Evolutionary conservation across 2,113 vertebrate species (phyloP), one percentile per base, ranked within the genome.

Genomic region (Chloropsis hardwickii): DNA sequence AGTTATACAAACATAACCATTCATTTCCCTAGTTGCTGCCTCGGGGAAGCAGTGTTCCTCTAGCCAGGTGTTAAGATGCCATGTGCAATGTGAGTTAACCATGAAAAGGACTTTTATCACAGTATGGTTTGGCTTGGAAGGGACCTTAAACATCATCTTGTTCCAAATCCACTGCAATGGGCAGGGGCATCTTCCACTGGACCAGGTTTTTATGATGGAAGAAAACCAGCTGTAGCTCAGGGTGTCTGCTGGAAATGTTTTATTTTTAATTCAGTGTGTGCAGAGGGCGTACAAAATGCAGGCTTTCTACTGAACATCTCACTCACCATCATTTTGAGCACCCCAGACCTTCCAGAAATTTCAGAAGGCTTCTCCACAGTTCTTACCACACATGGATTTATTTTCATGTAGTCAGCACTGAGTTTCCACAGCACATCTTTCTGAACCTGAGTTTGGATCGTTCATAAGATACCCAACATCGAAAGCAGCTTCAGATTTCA

Each of bases 1-100:
- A 94, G 73, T 81, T 72, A 87, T 5, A 50, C 51, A 67, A 96
- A 92, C 29, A 53, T 14, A 60, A 35, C 82, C 61, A 81, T 83
- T 85, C 74, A 45, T 87, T 92, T 95, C 92, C 79, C 4, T 1
- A 18, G 65, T 2, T 11, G 2, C 61, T 65, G 80, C 90, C 80
- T 62, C 6, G 3, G 72, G 86, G 72, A 86, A 92, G 91, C 80
- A 47, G 28, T 31, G 57, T 23, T 86, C 72, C 80, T 70, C 48
- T 3, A 58, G 56, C 33, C 86, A 84, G 83, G 77, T 83, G 81
- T 42, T 86, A 62, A 40, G 23, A 76, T 87, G 82, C n/a, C 78
- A 81, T 0, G 5, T 61, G 44, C 40, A 62, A 40, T 1, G 50
- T 12, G 58, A 65, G 24, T 42, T 71, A 88, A 60, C 39, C 12